These are phyloP conservation scores for Thymelicus sylvestris DNA, from an alignment of 2,888 invertebrate species.

Conservation along the genomic window DNA sequence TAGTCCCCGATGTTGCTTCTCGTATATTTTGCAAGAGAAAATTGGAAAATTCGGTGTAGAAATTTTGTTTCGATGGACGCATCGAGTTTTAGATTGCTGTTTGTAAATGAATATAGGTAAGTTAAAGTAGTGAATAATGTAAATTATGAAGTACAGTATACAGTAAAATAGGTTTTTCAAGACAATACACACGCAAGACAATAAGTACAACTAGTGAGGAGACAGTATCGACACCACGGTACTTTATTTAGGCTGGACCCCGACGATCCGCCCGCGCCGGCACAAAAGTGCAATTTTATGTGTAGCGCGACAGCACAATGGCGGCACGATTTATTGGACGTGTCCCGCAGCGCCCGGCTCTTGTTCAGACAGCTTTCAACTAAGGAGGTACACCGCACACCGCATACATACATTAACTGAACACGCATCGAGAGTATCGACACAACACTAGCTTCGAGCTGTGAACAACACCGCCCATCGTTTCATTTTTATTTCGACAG, in stretches of 20 bases:
- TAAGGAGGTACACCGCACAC: not conserved
- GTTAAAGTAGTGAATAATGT: too few relatives aligned
- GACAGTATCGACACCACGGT: not conserved
- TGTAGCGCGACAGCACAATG: conserved; percentile 41
- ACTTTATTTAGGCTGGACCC: not conserved
- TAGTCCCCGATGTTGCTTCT: not conserved
- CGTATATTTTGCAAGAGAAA: too few relatives aligned
- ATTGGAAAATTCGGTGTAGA: not conserved
- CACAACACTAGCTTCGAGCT: not conserved
- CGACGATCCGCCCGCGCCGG: not conserved
- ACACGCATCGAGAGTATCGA: not conserved
- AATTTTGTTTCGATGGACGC: not conserved
- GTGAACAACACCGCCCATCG: not conserved
- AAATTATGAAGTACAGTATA: too few relatives aligned
- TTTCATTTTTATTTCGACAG: not conserved
- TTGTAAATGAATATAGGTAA: too few relatives aligned
- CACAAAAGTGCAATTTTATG: conserved; percentile 33
- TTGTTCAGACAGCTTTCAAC: conserved; percentile 44
- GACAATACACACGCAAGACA: too few relatives aligned
- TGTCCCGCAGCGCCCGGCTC: conserved; percentile 61
- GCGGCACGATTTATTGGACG: conserved; percentile 41
- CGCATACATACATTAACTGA: conserved; percentile 5
- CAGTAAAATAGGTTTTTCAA: too few relatives aligned
- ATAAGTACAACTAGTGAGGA: too few relatives aligned
- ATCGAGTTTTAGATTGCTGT: too few relatives aligned